Evolutionary conservation across 2,888 invertebrate genomes (phyloP).

Genomic region (Microctonus hyperodae): DNA sequence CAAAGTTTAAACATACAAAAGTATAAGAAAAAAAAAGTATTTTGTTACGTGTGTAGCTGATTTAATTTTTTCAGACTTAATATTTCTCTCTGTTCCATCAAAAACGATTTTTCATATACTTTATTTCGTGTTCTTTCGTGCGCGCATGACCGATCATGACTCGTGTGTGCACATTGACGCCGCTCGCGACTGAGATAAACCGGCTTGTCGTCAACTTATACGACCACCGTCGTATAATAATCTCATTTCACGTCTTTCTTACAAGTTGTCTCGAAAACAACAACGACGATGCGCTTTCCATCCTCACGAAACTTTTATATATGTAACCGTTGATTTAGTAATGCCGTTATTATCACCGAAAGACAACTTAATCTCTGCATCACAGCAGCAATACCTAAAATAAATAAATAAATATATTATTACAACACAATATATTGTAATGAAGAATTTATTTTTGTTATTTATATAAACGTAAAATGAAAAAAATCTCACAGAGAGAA

Average conservation of each 20-base stretch:
- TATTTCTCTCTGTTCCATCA: not conserved
- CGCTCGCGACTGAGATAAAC: constrained; percentile 15
- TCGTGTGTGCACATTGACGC: constrained; percentile 23
- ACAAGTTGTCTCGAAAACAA: not conserved
- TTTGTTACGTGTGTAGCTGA: no score
- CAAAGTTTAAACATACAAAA: not conserved
- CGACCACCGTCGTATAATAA: constrained; percentile 29
- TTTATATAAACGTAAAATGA: not conserved
- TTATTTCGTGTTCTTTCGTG: constrained; percentile 6
- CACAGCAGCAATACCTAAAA: not conserved
- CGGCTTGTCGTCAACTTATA: constrained; percentile 26
- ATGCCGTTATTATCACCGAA: not conserved
- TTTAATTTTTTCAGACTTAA: not conserved
- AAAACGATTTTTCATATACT: not conserved
- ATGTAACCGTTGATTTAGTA: not conserved
- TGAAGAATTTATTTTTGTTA: not conserved
- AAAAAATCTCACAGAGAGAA: not conserved
- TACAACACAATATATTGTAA: not conserved
- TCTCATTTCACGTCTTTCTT: constrained; percentile 21
- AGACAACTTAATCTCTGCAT: constrained; percentile 20
- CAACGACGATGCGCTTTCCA: constrained; percentile 10
- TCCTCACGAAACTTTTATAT: not conserved
- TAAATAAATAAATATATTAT: not conserved
- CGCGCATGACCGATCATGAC: constrained; percentile 29
- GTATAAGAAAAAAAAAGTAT: not conserved